These are phyloP conservation scores for Falcunculus frontatus DNA, from an alignment of 2,113 vertebrate species.

Conservation along the genomic window DNA sequence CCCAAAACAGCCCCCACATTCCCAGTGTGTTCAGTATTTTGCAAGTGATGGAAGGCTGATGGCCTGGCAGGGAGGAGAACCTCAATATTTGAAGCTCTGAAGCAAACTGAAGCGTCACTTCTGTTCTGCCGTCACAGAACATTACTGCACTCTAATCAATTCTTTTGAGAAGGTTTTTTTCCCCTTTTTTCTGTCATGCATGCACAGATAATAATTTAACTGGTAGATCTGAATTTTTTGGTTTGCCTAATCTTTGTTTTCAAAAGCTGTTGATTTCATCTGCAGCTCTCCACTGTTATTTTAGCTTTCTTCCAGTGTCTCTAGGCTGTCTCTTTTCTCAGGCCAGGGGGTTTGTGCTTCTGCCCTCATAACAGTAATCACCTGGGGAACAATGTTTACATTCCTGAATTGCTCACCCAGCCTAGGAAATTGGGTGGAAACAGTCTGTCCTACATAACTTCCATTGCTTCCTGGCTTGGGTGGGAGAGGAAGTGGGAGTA, in stretches of 20 bases:
- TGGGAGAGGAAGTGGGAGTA: constrained; percentile 41
- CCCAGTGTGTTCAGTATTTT: neutral
- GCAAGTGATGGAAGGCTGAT: neutral
- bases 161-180: neutral
- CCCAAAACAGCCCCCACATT: neutral
- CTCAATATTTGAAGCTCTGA: neutral
- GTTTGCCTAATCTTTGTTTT: neutral
- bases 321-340: neutral
- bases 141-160: neutral
- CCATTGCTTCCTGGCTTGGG: constrained; percentile 52
- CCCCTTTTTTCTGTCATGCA: neutral
- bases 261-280: neutral
- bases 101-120: neutral
- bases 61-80: neutral
- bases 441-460: constrained; percentile 46
- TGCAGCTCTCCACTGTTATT: neutral
- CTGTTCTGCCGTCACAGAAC: neutral
- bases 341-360: neutral
- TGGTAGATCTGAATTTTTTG: neutral
- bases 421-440: constrained; percentile 48
- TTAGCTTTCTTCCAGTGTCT: neutral
- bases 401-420: constrained; percentile 26
- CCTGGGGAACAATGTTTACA: constrained; percentile 25
- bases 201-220: neutral
- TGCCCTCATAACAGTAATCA: neutral